Conservation (phyloP, 1,140 invertebrate species). For the Drosophila lacertosa region DNA sequence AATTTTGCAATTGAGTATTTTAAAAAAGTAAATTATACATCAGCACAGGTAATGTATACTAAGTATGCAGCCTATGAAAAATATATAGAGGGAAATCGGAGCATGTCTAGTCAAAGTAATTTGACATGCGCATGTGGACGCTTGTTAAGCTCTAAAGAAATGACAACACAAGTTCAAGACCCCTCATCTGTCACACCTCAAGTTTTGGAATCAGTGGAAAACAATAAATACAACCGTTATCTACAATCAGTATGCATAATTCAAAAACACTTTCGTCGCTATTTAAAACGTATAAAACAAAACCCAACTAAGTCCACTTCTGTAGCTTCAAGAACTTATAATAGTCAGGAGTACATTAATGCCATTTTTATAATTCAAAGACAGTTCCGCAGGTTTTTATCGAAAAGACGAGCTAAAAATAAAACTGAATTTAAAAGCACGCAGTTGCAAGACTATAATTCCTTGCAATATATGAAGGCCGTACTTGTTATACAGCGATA, state of each 20-base stretch:
- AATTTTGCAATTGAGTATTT: slow-evolving; percentile 85
- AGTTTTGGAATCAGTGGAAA: background rate
- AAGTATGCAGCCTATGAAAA: slow-evolving; percentile 66
- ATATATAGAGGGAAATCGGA: slow-evolving; percentile 43
- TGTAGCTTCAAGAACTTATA: slow-evolving; percentile 2
- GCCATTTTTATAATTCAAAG: slow-evolving; percentile 63
- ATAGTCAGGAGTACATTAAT: slow-evolving; percentile 48
- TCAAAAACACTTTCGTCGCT: slow-evolving; percentile 54
- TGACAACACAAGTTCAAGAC: background rate
- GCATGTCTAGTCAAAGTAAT: slow-evolving; percentile 16
- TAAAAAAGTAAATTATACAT: slow-evolving; percentile 81
- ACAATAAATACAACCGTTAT: slow-evolving; percentile 15
- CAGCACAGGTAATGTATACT: slow-evolving; percentile 45
- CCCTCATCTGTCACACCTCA: background rate
- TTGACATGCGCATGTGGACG: slow-evolving; percentile 60
- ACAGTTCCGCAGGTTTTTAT: slow-evolving; percentile 48
- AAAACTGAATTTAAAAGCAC: background rate
- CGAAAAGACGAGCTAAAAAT: slow-evolving; percentile 31
- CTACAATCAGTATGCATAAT: slow-evolving; percentile 56
- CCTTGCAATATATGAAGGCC: slow-evolving; percentile 48
- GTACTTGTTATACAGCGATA: slow-evolving; percentile 58
- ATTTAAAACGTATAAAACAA: slow-evolving; percentile 42
- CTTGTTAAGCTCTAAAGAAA: slow-evolving; percentile 24
- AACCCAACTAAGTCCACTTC: background rate
- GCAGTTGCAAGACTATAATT: slow-evolving; percentile 24